A percentile compares a stretch with the other conserved stretches of the same genome.
These are phyloP conservation scores for Odontophorus gujanensis DNA, from an alignment of 2,113 vertebrate genomes.

Conservation along the genomic window DNA sequence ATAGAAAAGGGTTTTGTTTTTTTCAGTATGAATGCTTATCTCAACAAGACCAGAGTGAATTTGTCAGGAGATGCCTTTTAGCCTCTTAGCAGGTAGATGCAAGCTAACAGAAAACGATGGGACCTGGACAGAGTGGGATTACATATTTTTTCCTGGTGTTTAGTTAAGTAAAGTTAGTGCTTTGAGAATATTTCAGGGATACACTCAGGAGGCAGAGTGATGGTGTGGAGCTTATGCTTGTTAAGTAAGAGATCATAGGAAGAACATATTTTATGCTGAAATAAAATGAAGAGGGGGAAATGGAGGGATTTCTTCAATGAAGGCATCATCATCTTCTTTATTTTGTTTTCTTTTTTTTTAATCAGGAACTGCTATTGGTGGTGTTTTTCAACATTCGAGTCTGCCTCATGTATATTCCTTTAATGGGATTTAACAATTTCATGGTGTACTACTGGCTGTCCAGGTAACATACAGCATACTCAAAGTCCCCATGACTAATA, in stretches of 20 bases:
- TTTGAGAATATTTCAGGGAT: background rate
- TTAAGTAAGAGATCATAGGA: background rate
- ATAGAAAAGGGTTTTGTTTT: background rate
- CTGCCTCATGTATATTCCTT: constrained; percentile 61
- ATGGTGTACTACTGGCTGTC: constrained; percentile 61
- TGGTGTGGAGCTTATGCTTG: background rate
- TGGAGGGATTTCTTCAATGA: background rate
- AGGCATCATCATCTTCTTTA: background rate
- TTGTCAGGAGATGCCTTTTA: background rate
- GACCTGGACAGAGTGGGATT: no score
- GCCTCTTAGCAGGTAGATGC: background rate
- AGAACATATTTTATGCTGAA: background rate
- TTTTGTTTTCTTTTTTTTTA: background rate
- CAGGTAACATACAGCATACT: constrained; percentile 39
- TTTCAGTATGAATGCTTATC: background rate
- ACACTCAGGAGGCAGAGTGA: background rate
- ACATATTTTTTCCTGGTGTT: background rate
- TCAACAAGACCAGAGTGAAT: background rate
- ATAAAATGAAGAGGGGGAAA: background rate
- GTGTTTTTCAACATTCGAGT: constrained; percentile 45
- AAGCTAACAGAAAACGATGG: background rate
- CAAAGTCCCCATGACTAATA: background rate
- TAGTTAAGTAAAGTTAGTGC: background rate
- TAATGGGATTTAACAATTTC: constrained; percentile 70
- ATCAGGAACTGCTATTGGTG: background rate